Evolutionary conservation across 2,113 vertebrate species (phyloP), one percentile per base, ranked within the genome.

Genomic region (Platichthys flesus): DNA sequence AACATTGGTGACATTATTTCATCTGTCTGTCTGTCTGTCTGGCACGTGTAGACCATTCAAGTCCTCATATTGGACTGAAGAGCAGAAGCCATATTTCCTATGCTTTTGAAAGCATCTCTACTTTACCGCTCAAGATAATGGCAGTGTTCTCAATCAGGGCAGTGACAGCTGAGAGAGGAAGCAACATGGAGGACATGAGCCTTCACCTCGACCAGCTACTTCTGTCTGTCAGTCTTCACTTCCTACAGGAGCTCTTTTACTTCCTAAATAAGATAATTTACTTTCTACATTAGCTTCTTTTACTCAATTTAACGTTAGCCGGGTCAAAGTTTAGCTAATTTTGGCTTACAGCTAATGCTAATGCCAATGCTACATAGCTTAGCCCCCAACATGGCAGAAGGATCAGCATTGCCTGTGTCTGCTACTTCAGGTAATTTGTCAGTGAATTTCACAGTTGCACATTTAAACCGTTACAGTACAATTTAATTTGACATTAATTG

Each of bases 41-140:
- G 40, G 40, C 35, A 37, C 9, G 35, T 37, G 9, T 9, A 37
- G 35, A 9, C 2, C 9, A 1, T 9, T n/a, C 15, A n/a, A 37
- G 28, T 24, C 1, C 18, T 9, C 15, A 4, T n/a, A 9, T 6
- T 9, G 35, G 3, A 7, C 9, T 13, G 3, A 37, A 51, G 9
- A 13, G 5, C 2, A 56, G 16, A 35, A 0, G 0, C 20, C 14
- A 45, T 57, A 45, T 52, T 56, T 64, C 60, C 28, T 66, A 35
- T 52, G 14, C 45, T 20, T 5, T 0, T 26, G 56, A 81, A 85
- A 10, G 83, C 60, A 71, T 47, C 73, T 49, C 26, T 31, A 21
- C 37, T 37, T 15, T 35, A 7, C 59, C 45, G 24, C 20, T 63
- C 0, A 0, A 35, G 2, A 18, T 10, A 57, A 35, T 18, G 16